These are phyloP conservation scores for Synergus gifuensis DNA, from an alignment of 2,888 invertebrate genomes.

Conservation along the genomic window DNA sequence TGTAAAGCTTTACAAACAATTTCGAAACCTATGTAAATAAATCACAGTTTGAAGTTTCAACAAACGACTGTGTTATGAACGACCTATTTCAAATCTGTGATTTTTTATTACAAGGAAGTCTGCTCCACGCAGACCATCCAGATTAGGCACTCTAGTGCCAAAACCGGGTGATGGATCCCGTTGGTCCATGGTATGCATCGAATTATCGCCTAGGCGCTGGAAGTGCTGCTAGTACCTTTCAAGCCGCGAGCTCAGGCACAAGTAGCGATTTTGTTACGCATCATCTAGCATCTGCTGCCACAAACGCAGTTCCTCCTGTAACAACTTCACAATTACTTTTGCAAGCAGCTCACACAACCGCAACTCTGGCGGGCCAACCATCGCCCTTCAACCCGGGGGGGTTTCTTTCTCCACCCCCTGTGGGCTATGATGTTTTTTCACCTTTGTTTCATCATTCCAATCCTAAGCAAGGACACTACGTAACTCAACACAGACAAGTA, in stretches of 20 bases:
- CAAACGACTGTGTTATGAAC: constrained; percentile 25
- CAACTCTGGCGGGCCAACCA: constrained; percentile 82
- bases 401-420: constrained; percentile 86
- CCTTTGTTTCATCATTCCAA: constrained; percentile 89
- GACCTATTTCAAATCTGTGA: constrained; percentile 5
- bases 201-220: constrained; percentile 90
- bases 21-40: constrained; percentile 2
- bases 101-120: constrained; percentile 1
- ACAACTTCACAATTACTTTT: constrained; percentile 85
- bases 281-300: constrained; percentile 78
- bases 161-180: constrained; percentile 87
- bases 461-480: constrained; percentile 86
- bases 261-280: constrained; percentile 80
- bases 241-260: constrained; percentile 84
- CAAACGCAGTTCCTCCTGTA: constrained; percentile 79
- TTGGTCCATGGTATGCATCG: constrained; percentile 92
- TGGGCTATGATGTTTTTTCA: constrained; percentile 90
- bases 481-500: constrained; percentile 85
- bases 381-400: constrained; percentile 85
- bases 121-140: constrained; percentile 33
- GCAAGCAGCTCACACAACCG: constrained; percentile 83
- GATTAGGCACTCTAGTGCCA: constrained; percentile 36
- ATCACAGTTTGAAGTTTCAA: not conserved
- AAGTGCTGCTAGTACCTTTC: constrained; percentile 82
- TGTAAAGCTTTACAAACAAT: not conserved